Percentiles rank a stretch among this genome's conserved stretches.
phyloP scores from a whole-genome alignment of 2,797 vertebrate genomes.

The Sebastes minor region DNA sequence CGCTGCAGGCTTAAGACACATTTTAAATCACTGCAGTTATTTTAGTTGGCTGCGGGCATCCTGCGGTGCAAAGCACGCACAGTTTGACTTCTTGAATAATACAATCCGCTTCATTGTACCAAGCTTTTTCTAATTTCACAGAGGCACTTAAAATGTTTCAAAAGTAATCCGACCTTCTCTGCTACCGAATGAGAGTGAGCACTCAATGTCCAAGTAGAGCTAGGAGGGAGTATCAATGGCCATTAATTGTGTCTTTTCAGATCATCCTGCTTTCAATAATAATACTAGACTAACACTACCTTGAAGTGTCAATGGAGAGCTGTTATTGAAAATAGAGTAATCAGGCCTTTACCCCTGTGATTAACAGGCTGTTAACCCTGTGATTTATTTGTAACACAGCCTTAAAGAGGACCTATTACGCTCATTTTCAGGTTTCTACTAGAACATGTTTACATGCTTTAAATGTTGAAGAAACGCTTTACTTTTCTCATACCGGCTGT shows the following conservation, averaged over 20 bases:
- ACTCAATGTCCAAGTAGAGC: neutral
- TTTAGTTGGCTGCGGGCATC: slow-evolving; percentile 11
- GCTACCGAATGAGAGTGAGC: neutral
- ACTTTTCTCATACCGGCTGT: neutral
- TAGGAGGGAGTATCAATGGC: neutral
- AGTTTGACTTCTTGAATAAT: neutral
- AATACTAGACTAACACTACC: neutral
- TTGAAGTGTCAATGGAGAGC: neutral
- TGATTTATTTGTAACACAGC: neutral
- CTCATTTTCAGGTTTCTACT: neutral
- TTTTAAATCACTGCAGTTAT: slow-evolving; percentile 44
- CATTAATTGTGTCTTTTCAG: neutral
- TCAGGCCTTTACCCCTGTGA: neutral
- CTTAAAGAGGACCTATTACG: neutral
- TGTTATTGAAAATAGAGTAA: neutral
- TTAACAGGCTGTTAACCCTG: slow-evolving; percentile 11
- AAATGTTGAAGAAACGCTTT: neutral
- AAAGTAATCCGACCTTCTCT: neutral
- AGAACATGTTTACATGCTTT: neutral
- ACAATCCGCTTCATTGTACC: neutral
- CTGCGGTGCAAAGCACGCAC: slow-evolving; percentile 18
- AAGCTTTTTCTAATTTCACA: slow-evolving; percentile 3
- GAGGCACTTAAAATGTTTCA: neutral
- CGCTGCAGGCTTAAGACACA: slow-evolving; percentile 36
- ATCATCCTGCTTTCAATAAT: slow-evolving; percentile 12